Base-by-base conservation (phyloP, 64 coral and sea anemone species). In the Catalaphyllia jardinei region DNA sequence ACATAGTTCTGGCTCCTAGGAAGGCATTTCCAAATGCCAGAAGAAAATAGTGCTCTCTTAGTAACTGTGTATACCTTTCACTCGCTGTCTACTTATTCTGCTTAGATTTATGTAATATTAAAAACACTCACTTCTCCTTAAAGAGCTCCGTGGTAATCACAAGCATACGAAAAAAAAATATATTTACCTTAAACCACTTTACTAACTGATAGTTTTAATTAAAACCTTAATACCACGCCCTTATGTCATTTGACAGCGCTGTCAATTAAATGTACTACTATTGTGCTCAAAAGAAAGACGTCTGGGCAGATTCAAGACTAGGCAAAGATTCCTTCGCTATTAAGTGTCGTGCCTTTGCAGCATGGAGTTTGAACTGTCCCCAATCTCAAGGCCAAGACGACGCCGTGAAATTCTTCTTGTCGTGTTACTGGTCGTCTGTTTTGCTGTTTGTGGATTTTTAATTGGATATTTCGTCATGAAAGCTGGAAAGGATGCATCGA, bases 381-480 rank as follows among this genome's bases (percentile, higher is more conserved):
- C 18, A 67, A 18, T 67, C 10, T 9, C 9, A 0, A 83, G 60
- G 61, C 59, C 60, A 67, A 67, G 31, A 83, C 35, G 29, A 49
- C 80, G 80, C 28, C 31, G 80, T n/a, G 31, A 64, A 65, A 67
- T 83, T 6, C 10, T 67, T 31, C 39, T 30, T 8, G 20, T 62
- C 59, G 61, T 83, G n/a, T 24, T 67, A 1, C 19, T 62, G 7
- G 80, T 20, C 18, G 1, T 83, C 0, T 19, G 19, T 30, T 42
- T 83, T 67, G 30, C 60, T 63, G 60, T 8, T 62, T 60, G 14
- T 22, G 89, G 79, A n/a, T 85, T 91, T 75, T 46, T 91, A 7
- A 85, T 91, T 28, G 89, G 89, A 10, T 84, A 82, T 91, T 91
- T 91, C 24, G 79, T 31, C 39, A 57, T 85, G 51, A 83, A 83